Evolutionary conservation across 2,113 vertebrate species (phyloP), one percentile per base, ranked within the genome.

Genomic region (Fukomys damarensis): DNA sequence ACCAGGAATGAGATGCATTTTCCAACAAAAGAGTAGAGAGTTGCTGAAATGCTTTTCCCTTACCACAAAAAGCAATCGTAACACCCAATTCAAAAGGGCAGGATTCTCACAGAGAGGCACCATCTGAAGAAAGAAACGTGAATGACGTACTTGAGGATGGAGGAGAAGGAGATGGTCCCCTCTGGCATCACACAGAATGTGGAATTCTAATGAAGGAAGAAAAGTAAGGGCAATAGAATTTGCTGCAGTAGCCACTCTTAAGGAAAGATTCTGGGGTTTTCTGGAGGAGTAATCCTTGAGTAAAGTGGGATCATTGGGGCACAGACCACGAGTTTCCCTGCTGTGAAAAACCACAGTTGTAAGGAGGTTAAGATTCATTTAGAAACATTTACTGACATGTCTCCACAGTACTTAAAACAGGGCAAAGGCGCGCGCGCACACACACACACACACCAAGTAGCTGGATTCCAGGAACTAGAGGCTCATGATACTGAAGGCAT

Each of bases 1-100:
- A 80, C 70, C 76, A 83, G 90, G 43, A 90, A 95, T 91, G 95
- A 96, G 90, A 56, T 2, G n/a, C 70, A 83, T 96, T 98, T 98
- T 98, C 90, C 95, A 93, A 93, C 85, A 91, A 86, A 89, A 52
- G 84, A 86, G 63, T 91, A 89, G 77, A 80, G 96, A 96, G 81
- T 80, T 66, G 89, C 56, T 89, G 68, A 89, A 92, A 96, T 83
- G 83, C 28, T 49, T 91, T 91, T 80, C 56, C 88, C 35, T 93
- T 16, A 93, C 94, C 95, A 96, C 97, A 89, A 26, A 94, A 66
- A 89, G 58, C 87, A 80, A 72, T 74, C 32, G 43, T 46, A 90
- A 72, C 4, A 89, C 68, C 24, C 61, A 56, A 10, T n/a, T 92
- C 65, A 58, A 46, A 89, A 7, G 89, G 87, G 54, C 2, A 38